These are phyloP conservation scores for Pterocles orientalis DNA, from an alignment of 2,113 vertebrate species.

Conservation along the genomic window DNA sequence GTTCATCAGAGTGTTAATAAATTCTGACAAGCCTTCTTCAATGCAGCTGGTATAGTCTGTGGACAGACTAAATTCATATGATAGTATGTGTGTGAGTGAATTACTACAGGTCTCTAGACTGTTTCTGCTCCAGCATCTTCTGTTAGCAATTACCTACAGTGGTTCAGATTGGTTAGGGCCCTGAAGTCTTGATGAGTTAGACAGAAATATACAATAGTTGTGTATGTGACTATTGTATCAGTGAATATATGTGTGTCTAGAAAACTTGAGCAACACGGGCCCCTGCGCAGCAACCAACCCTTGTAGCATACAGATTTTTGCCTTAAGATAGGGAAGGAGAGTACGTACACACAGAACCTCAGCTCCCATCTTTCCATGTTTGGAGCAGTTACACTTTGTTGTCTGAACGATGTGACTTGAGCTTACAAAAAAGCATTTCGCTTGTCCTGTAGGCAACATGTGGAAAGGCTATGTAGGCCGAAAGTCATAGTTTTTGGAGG, in stretches of 20 bases:
- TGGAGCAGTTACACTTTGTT: not conserved
- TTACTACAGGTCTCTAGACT: not conserved
- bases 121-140: not conserved
- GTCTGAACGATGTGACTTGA: not conserved
- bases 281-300: rapidly evolving
- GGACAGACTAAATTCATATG: not conserved
- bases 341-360: not conserved
- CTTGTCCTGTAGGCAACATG: not conserved
- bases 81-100: not conserved
- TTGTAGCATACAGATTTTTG: not conserved
- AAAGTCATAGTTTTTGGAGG: not conserved
- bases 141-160: not conserved
- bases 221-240: too few species aligned
- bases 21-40: not conserved
- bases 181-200: not conserved
- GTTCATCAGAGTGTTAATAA: not conserved
- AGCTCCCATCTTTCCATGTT: not conserved
- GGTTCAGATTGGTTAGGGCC: not conserved
- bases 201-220: not conserved
- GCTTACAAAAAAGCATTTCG: not conserved
- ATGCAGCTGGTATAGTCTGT: not conserved
- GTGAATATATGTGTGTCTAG: not conserved
- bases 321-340: not conserved
- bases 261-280: not conserved
- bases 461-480: not conserved